Evolutionary conservation across 2,888 invertebrate genomes (phyloP).

Genomic region (Hesperia comma): DNA sequence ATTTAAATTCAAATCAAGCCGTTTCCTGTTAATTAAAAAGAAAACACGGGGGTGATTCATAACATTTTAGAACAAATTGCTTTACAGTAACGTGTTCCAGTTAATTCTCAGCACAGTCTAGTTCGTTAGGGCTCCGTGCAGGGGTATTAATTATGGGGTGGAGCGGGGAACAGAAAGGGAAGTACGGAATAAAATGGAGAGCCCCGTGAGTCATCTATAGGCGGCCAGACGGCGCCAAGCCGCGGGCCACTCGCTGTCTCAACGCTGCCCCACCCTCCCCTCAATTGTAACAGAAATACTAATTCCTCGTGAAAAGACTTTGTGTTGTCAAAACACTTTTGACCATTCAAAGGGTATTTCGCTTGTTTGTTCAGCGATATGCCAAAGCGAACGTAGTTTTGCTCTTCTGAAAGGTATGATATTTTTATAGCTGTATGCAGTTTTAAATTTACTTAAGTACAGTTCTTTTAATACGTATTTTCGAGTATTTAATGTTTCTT

Average conservation of each 20-base stretch:
- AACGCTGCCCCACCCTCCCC: conserved; percentile 58
- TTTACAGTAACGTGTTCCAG: conserved; percentile 34
- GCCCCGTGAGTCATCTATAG: conserved; percentile 73
- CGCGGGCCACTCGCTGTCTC: conserved; percentile 59
- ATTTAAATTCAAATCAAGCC: too few relatives aligned
- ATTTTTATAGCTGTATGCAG: too few relatives aligned
- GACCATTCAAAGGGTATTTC: conserved; percentile 31
- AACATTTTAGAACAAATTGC: conserved; percentile 27
- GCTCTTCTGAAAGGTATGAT: not conserved
- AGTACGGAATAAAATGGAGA: conserved; percentile 59
- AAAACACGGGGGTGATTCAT: conserved; percentile 13
- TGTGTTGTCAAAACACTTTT: conserved; percentile 33
- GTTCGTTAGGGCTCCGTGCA: conserved; percentile 41
- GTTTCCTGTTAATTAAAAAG: not conserved
- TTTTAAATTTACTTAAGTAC: too few relatives aligned
- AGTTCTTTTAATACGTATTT: too few relatives aligned
- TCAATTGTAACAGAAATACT: conserved; percentile 41
- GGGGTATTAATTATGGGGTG: conserved; percentile 72
- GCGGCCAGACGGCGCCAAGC: conserved; percentile 76
- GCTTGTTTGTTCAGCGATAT: conserved; percentile 8
- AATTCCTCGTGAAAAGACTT: conserved; percentile 28
- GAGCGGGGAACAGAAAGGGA: conserved; percentile 66
- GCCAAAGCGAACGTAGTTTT: not conserved
- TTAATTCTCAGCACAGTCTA: conserved; percentile 27
- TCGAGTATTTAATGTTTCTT: too few relatives aligned